phyloP scores from a whole-genome alignment of 1,140 invertebrate genomes.

The Cyclina sinensis region DNA sequence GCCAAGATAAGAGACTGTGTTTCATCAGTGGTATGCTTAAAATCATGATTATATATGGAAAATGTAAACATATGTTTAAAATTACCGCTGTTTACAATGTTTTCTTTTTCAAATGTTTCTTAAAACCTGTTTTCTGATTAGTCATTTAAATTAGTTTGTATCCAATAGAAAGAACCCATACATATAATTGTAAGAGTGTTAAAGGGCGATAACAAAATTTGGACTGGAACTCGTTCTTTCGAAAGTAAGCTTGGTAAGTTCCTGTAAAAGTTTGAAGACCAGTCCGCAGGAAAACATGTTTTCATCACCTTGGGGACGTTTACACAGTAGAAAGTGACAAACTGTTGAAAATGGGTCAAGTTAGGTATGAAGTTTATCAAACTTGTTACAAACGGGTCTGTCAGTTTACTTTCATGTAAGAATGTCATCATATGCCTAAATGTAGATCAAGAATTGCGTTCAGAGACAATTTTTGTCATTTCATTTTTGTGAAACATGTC shows the following conservation, averaged over 20 bases:
- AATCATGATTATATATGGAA: too few species aligned
- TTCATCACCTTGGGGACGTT: constrained; percentile 66
- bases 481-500: too few species aligned
- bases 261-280: constrained; percentile 20
- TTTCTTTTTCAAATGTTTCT: background rate
- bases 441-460: too few species aligned
- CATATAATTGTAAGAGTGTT: background rate
- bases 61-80: too few species aligned
- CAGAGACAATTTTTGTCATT: too few species aligned
- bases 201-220: constrained; percentile 20
- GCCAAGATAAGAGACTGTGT: too few species aligned
- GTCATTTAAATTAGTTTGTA: background rate
- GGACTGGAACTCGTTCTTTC: background rate
- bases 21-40: too few species aligned
- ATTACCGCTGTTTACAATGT: constrained; percentile 14
- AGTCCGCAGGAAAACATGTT: constrained; percentile 29
- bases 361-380: constrained; percentile 41
- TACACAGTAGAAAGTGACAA: constrained; percentile 59
- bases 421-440: too few species aligned
- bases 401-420: background rate
- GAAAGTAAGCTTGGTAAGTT: background rate
- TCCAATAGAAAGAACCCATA: background rate
- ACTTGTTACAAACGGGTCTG: background rate
- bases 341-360: constrained; percentile 37
- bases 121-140: background rate